A percentile compares a stretch with the other conserved stretches of the same genome.
phyloP scores from a whole-genome alignment of 2,888 invertebrate genomes.

The Caenorhabditis imperialis region DNA sequence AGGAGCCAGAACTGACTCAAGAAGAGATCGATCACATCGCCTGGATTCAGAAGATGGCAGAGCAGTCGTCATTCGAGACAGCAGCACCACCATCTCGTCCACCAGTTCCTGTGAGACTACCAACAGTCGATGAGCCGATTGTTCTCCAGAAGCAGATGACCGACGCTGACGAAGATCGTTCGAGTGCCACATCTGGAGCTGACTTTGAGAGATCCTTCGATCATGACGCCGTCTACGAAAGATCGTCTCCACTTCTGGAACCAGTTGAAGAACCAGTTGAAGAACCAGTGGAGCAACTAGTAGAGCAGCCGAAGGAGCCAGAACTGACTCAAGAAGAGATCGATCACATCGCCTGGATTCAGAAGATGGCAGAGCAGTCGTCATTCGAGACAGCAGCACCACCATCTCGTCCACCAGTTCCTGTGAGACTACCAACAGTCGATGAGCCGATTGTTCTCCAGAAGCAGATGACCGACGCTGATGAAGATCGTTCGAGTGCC shows the following conservation, averaged over 20 bases:
- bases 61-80: no score
- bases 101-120: no score
- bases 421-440: slow-evolving; percentile 7
- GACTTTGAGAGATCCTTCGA: no score
- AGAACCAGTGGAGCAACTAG: no score
- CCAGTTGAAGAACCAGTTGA: not conserved
- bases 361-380: slow-evolving; percentile 28
- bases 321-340: slow-evolving; percentile 43
- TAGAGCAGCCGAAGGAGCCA: not conserved
- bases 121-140: no score
- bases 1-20: no score
- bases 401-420: slow-evolving; percentile 5
- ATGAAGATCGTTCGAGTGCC: slow-evolving; percentile 13
- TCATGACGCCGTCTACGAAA: not conserved
- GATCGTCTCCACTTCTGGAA: not conserved
- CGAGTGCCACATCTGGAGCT: no score
- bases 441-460: not conserved
- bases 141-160: no score
- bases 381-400: slow-evolving; percentile 24
- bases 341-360: slow-evolving; percentile 50
- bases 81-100: no score
- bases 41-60: no score
- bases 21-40: no score
- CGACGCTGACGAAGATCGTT: no score
- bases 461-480: not conserved